phyloP scores from a whole-genome alignment of 2,113 vertebrate genomes.

The Oenanthe melanoleuca region DNA sequence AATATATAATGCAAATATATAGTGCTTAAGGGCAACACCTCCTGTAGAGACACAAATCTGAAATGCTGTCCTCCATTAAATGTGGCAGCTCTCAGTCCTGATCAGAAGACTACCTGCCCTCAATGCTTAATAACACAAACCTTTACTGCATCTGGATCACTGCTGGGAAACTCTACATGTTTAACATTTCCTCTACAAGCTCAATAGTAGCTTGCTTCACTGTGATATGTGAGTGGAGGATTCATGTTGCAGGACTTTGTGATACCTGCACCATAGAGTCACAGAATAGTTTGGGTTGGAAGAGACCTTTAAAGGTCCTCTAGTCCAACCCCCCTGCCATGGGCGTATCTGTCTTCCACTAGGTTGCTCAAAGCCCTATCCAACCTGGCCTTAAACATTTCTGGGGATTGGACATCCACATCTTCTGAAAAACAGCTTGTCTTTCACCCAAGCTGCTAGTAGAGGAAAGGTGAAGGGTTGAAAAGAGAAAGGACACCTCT shows the following conservation, averaged over 20 bases:
- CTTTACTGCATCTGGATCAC: not conserved
- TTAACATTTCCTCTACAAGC: not conserved
- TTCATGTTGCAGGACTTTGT: not conserved
- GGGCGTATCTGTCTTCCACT: not conserved
- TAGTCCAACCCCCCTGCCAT: not conserved
- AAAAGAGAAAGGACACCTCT: not conserved
- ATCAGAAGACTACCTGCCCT: not conserved
- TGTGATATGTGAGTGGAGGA: not conserved
- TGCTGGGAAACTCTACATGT: not conserved
- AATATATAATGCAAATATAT: not conserved
- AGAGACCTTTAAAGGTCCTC: not conserved
- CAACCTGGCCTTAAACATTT: not conserved
- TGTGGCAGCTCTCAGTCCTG: not conserved
- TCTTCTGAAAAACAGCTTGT: accelerated
- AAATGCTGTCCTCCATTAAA: not conserved
- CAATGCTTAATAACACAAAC: not conserved
- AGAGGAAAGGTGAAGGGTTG: not conserved
- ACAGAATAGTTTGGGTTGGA: not conserved
- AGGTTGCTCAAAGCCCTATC: not conserved
- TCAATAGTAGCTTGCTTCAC: not conserved
- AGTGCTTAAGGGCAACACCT: not conserved
- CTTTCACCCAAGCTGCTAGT: not conserved
- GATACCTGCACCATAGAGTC: not conserved
- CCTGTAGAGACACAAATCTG: not conserved
- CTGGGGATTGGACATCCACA: not conserved